Evolutionary conservation across 2,888 invertebrate genomes (phyloP).

Genomic region (Polyommatus icarus): DNA sequence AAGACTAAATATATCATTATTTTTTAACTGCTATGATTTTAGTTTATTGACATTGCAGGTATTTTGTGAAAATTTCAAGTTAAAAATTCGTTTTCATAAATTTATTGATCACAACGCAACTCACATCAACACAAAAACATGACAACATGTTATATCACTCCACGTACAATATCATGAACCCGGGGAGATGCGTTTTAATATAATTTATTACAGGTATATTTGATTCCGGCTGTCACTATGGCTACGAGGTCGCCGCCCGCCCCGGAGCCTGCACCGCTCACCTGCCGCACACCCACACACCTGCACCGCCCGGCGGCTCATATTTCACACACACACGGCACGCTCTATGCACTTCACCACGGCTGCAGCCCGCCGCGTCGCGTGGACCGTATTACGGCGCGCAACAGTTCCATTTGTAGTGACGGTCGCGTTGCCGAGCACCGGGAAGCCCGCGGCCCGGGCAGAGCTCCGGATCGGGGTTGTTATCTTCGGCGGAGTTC

Average conservation of each 20-base stretch:
- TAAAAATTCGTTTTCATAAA: not conserved
- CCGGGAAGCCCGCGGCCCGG: constrained; percentile 50
- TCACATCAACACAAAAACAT: not conserved
- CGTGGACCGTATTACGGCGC: constrained; percentile 51
- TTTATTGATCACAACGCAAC: not conserved
- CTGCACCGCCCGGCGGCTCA: constrained; percentile 51
- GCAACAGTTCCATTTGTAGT: constrained; percentile 44
- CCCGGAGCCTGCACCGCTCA: constrained; percentile 58
- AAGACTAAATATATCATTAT: not conserved
- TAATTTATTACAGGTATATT: constrained; percentile 58
- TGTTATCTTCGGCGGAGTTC: constrained; percentile 50
- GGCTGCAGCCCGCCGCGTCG: constrained; percentile 50
- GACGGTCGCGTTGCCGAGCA: constrained; percentile 37
- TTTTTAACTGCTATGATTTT: not conserved
- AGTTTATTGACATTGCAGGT: not conserved
- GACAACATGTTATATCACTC: not conserved
- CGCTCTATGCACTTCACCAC: constrained; percentile 57
- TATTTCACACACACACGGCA: constrained; percentile 49
- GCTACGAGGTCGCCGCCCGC: constrained; percentile 60
- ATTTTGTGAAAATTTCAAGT: not conserved
- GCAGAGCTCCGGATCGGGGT: constrained; percentile 57
- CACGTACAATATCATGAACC: constrained; percentile 3
- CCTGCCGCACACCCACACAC: constrained; percentile 61
- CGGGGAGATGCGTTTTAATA: constrained; percentile 41
- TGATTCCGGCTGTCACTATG: constrained; percentile 64